Evolutionary conservation across 2,797 vertebrate species (phyloP).

Genomic region (Microctenopoma steveboyesi): DNA sequence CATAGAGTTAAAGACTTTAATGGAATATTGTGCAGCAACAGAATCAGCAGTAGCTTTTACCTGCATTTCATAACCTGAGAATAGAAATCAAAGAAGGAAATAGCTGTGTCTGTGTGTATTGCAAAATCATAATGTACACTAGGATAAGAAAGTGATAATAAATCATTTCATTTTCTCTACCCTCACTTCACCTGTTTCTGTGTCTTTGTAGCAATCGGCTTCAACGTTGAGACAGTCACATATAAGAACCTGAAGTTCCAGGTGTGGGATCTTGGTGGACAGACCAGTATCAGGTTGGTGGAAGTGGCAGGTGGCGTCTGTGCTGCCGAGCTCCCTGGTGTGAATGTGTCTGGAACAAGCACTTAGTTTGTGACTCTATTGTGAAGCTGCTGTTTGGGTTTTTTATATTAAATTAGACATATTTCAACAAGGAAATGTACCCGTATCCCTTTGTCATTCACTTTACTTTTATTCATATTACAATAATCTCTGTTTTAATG

Average conservation of each 20-base stretch:
- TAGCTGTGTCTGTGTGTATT: neutral
- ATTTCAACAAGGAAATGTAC: too few species aligned
- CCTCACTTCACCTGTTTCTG: slow-evolving; percentile 3
- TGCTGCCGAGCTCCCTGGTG: neutral
- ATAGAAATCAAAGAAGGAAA: neutral
- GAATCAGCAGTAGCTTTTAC: neutral
- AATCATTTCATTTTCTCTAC: neutral
- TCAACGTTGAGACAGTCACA: slow-evolving; percentile 97
- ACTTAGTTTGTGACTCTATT: too few species aligned
- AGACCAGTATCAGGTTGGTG: slow-evolving; percentile 95
- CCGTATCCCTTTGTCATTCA: neutral
- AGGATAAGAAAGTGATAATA: neutral
- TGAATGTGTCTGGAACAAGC: neutral
- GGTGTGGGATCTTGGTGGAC: slow-evolving; percentile 98
- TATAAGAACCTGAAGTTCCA: slow-evolving; percentile 98
- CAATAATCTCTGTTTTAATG: neutral
- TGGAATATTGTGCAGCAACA: neutral
- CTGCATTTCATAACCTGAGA: neutral
- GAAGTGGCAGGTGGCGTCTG: neutral
- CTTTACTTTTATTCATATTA: too few species aligned
- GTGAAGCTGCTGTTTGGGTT: too few species aligned
- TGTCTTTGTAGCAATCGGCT: slow-evolving; percentile 91
- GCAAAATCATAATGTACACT: neutral
- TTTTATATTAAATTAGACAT: too few species aligned
- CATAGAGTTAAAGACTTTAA: too few species aligned